A percentile compares a stretch with the other conserved stretches of the same genome.
Evolutionary conservation across 1,140 invertebrate species (phyloP).

Genomic region (Idris sp.): DNA sequence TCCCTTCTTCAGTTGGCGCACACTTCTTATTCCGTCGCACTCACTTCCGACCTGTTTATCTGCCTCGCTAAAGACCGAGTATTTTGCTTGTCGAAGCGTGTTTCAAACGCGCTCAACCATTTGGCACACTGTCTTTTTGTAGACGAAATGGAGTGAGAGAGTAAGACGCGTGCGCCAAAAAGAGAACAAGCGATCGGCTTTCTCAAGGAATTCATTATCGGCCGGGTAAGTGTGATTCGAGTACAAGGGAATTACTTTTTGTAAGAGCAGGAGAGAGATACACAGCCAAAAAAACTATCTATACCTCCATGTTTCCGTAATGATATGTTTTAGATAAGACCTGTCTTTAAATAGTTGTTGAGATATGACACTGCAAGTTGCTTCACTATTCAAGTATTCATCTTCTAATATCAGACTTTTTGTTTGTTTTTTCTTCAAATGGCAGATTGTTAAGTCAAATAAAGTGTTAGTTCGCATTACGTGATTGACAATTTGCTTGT

Average conservation of each 20-base stretch:
- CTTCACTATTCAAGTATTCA: conserved; percentile 18
- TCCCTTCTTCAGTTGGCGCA: conserved; percentile 6
- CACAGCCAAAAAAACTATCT: conserved; percentile 40
- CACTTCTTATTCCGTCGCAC: conserved; percentile 45
- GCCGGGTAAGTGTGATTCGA: conserved; percentile 37
- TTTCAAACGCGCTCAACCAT: conserved; percentile 56
- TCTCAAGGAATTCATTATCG: conserved; percentile 52
- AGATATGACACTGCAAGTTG: conserved; percentile 22
- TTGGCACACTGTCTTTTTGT: conserved; percentile 39
- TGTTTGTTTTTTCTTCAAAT: conserved; percentile 23
- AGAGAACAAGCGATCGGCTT: conserved; percentile 10
- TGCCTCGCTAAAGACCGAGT: conserved; percentile 57
- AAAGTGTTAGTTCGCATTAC: background rate
- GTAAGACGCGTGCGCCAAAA: background rate
- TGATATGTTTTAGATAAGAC: conserved; percentile 25
- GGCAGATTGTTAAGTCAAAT: conserved; percentile 8
- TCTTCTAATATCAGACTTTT: background rate
- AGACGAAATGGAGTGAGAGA: conserved; percentile 27
- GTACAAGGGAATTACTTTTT: conserved; percentile 17
- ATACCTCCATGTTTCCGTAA: conserved; percentile 20
- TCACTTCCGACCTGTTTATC: conserved; percentile 55
- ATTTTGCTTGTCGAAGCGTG: conserved; percentile 60
- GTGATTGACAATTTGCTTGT: conserved; percentile 11
- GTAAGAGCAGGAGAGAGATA: too few relatives aligned
- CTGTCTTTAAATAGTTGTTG: background rate